A percentile compares a stretch with the other conserved stretches of the same genome.
These are phyloP conservation scores for Tethya wilhelma DNA, from an alignment of 37 sponge, comb jelly and placozoan species.

Conservation along the genomic window DNA sequence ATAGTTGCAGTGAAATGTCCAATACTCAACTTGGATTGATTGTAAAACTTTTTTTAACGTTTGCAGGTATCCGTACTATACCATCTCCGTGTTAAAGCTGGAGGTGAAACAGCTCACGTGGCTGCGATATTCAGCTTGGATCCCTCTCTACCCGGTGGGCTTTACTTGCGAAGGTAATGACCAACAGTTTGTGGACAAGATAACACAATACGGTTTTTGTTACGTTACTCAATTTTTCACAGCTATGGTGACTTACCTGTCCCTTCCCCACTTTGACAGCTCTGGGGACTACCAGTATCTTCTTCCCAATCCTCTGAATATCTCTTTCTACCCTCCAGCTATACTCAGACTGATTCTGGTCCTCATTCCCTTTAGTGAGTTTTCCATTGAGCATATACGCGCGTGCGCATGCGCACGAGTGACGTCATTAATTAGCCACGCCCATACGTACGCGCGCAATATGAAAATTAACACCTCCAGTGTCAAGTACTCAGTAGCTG, in stretches of 20 bases:
- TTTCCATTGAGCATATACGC: no score
- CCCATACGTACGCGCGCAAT: no score
- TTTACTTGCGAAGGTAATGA: conserved; percentile 82
- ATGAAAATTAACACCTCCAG: no score
- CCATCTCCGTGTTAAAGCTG: conserved; percentile 59
- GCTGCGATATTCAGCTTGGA: conserved; percentile 93
- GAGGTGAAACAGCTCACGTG: conserved; percentile 78
- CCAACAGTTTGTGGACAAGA: background rate
- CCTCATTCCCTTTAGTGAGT: conserved; percentile 61
- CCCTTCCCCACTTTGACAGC: conserved; percentile 47
- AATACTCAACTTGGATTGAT: no score
- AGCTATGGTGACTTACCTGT: conserved; percentile 53
- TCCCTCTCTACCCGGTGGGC: conserved; percentile 91
- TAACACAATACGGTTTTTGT: background rate
- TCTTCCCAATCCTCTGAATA: conserved; percentile 79
- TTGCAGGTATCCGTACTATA: conserved; percentile 90
- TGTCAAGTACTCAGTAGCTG: no score
- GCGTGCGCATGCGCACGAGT: background rate
- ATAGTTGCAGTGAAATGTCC: background rate
- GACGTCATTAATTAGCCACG: background rate
- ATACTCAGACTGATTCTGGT: conserved; percentile 51
- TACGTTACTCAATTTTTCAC: background rate
- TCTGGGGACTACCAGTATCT: conserved; percentile 34
- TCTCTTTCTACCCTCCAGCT: conserved; percentile 57
- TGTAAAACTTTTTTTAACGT: background rate